Base-by-base conservation (phyloP, 2,113 vertebrate species). In the Neolamprologus modestus region DNA sequence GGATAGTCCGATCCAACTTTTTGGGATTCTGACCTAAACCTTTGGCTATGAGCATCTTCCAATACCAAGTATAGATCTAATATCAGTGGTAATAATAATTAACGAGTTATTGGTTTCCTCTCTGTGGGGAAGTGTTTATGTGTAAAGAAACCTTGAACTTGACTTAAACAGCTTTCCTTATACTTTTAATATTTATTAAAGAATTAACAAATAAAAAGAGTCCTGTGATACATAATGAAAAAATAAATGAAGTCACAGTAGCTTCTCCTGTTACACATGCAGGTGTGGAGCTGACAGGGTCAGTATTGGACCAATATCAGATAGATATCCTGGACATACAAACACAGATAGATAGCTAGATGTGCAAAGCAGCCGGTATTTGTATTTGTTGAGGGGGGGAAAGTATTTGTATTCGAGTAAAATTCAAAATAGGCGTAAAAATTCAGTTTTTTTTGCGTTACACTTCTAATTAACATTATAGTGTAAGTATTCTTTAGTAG, bases 381-480 rank as follows among this genome's bases (percentile, higher is more conserved):
- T 24, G 53, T 54, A 24, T 54, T 53, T 53, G 52, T 53, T 53
- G 52, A 53, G 52, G n/a, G 50, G 24, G 24, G 24, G 3, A 26
- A 26, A 26, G n/a, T 21, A 21, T 53, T 53, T 53, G 5, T 12
- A 21, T 54, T 24, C 0, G 21, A 24, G 21, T 55, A 55, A 55
- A 55, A 55, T 54, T 55, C 21, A 7, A 55, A 55, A 55, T 55
- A 54, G 10, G 6, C 0, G 3, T 54, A 54, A 24, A 47, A 47
- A 17, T 47, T 1, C 1, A 47, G 2, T 1, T 50, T 50, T 50
- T 12, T 54, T 55, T 55, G n/a, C 6, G 0, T 24, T 55, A 55
- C 53, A 55, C n/a, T 55, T 55, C 10, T 55, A 54, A 54, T 54
- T 54, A 54, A 24, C n/a, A 54, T 54, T 54, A 54, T 12, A 4